Evolutionary conservation across 2,113 vertebrate species (phyloP).

Genomic region (Aegypius monachus): DNA sequence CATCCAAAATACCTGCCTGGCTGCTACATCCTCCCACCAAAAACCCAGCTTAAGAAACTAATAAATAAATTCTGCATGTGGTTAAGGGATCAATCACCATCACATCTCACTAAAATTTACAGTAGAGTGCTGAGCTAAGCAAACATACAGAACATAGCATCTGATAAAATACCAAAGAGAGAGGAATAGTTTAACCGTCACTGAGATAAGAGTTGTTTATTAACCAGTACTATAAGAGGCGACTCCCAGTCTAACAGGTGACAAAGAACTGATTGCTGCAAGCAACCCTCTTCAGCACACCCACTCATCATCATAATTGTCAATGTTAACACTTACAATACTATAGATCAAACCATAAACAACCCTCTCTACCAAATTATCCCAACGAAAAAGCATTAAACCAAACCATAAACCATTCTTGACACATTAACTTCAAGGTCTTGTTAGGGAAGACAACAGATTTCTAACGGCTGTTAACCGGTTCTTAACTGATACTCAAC

Average conservation of each 20-base stretch:
- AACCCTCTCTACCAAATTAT: background rate
- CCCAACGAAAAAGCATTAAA: background rate
- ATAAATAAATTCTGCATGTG: background rate
- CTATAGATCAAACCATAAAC: background rate
- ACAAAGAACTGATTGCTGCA: too few relatives aligned
- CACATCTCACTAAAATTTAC: background rate
- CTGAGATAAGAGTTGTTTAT: background rate
- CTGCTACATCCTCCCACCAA: background rate
- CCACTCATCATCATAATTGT: too few relatives aligned
- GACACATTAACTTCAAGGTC: background rate
- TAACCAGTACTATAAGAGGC: background rate
- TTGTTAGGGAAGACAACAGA: background rate
- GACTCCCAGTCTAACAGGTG: too few relatives aligned
- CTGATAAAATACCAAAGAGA: background rate
- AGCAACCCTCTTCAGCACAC: too few relatives aligned
- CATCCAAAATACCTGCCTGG: background rate
- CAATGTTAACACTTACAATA: background rate
- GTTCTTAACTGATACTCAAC: background rate
- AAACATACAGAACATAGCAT: accelerated
- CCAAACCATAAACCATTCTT: background rate
- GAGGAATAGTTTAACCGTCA: background rate
- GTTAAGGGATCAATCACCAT: background rate
- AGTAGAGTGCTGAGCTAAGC: background rate
- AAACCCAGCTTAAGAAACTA: background rate
- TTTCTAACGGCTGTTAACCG: background rate